Base-by-base conservation (phyloP, 2,888 invertebrate genomes). In the Nemapogon koenigi region DNA sequence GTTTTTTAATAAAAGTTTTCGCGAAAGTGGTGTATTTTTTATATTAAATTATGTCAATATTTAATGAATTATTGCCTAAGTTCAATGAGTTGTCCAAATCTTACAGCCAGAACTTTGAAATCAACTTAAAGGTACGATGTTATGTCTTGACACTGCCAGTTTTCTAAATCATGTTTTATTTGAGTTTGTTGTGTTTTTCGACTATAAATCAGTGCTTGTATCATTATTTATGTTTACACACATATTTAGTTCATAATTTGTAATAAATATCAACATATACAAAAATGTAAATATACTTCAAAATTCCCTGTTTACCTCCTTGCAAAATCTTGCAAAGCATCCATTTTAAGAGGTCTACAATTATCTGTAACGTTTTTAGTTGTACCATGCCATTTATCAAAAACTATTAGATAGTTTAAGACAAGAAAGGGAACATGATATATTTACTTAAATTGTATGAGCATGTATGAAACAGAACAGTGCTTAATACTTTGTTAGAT, bases 31-130 rank as follows among this genome's bases (percentile, higher is more conserved):
- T n/a, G n/a, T n/a, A 50, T 53, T 53, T 55, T 57, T 59, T 51
- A 46, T 42, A 43, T 42, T 43, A 70, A 15, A 68, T 50, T 53
- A 78, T 78, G 76, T 72, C 76, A 44, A 59, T 72, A 59, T 76
- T 69, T 51, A 63, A 57, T 58, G 69, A 71, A 52, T 52, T 70
- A 44, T 43, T 75, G 35, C 58, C 66, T 17, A 65, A 69, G 63
- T 44, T 75, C 43, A 47, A 48, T 52, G 62, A 59, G 35, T 64
- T 76, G 63, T 60, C 66, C 18, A 57, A 55, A 25, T 45, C 51
- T 14, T 55, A 51, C 48, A 50, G 45, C 36, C 59, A 59, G 46
- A 61, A 55, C 43, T 58, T 66, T 44, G 55, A 71, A 45, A 56
- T 66, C 42, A 62, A 65, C 28, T 56, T 75, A 32, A 53, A 71